These are phyloP conservation scores for Takifugu flavidus DNA, from an alignment of 2,113 vertebrate species.

Conservation along the genomic window DNA sequence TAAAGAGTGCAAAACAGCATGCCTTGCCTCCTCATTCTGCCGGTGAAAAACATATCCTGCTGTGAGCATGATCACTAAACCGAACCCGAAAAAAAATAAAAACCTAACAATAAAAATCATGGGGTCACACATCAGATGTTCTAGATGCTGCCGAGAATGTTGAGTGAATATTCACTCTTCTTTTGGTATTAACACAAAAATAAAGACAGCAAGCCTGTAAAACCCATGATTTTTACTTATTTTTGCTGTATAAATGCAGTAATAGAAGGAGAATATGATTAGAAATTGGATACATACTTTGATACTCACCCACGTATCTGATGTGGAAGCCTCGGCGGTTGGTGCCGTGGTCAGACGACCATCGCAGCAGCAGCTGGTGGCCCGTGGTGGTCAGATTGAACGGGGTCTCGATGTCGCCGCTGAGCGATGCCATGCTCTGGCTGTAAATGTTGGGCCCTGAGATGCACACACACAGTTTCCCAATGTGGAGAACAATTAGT, in stretches of 20 bases:
- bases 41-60: slow-evolving; percentile 8
- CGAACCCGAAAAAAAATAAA: background rate
- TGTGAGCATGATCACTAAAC: slow-evolving; percentile 11
- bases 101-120: slow-evolving; percentile 48
- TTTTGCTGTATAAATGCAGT: slow-evolving; percentile 11
- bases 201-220: background rate
- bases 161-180: slow-evolving; percentile 5
- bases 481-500: background rate
- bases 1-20: slow-evolving; percentile 39
- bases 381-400: slow-evolving; percentile 89
- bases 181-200: background rate
- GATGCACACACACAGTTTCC: background rate
- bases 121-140: slow-evolving; percentile 15
- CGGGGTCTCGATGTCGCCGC: slow-evolving; percentile 88
- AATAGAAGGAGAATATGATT: slow-evolving; percentile 64
- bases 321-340: slow-evolving; percentile 94
- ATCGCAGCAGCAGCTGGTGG: slow-evolving; percentile 92
- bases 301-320: slow-evolving; percentile 94
- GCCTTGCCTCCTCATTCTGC: slow-evolving; percentile 13
- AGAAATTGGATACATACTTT: slow-evolving; percentile 80
- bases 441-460: slow-evolving; percentile 94
- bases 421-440: slow-evolving; percentile 87
- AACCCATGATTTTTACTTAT: slow-evolving; percentile 40
- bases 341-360: slow-evolving; percentile 96
- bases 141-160: slow-evolving; percentile 1